Percentiles rank a stretch among this genome's conserved stretches.
Evolutionary conservation across 30 jellyfish, hydroid and myxozoan genomes (phyloP).

Genomic region (Chrysaora quinquecirrha): DNA sequence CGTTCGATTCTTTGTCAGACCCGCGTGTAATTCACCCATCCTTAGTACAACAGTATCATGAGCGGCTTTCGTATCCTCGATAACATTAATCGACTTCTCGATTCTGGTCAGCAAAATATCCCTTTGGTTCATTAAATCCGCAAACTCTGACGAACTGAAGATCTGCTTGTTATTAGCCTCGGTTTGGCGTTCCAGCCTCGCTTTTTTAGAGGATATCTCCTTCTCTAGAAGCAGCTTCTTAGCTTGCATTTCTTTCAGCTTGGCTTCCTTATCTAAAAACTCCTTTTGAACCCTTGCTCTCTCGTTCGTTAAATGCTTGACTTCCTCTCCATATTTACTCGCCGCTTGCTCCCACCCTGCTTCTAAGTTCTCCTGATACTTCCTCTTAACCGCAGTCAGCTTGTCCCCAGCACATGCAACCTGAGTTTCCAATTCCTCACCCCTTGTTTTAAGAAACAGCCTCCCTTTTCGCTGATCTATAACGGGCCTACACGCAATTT

Average conservation of each 20-base stretch:
- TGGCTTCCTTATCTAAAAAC: slow-evolving; percentile 46
- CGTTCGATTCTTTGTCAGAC: slow-evolving; percentile 40
- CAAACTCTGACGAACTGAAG: slow-evolving; percentile 57
- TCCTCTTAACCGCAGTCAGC: slow-evolving; percentile 4
- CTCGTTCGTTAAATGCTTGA: slow-evolving; percentile 34
- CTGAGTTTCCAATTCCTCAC: slow-evolving; percentile 11
- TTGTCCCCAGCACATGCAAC: slow-evolving; percentile 4
- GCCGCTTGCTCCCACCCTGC: slow-evolving; percentile 45
- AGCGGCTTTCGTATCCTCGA: slow-evolving; percentile 66
- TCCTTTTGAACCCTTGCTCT: slow-evolving; percentile 45
- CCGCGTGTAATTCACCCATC: slow-evolving; percentile 26
- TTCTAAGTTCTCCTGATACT: background rate
- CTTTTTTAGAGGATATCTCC: slow-evolving; percentile 23
- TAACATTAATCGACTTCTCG: slow-evolving; percentile 42
- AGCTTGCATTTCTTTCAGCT: slow-evolving; percentile 36
- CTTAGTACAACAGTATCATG: slow-evolving; percentile 32
- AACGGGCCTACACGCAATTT: slow-evolving; percentile 2
- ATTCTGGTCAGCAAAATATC: slow-evolving; percentile 56
- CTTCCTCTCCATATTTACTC: slow-evolving; percentile 40
- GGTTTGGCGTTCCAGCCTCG: slow-evolving; percentile 56
- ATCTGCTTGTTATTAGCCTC: slow-evolving; percentile 62
- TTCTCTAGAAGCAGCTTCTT: slow-evolving; percentile 21
- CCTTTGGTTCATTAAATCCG: slow-evolving; percentile 58
- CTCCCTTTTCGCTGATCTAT: slow-evolving; percentile 24
- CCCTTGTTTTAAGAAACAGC: slow-evolving; percentile 8